Conservation (phyloP, 2,113 vertebrate species). For the Labeo catla region DNA sequence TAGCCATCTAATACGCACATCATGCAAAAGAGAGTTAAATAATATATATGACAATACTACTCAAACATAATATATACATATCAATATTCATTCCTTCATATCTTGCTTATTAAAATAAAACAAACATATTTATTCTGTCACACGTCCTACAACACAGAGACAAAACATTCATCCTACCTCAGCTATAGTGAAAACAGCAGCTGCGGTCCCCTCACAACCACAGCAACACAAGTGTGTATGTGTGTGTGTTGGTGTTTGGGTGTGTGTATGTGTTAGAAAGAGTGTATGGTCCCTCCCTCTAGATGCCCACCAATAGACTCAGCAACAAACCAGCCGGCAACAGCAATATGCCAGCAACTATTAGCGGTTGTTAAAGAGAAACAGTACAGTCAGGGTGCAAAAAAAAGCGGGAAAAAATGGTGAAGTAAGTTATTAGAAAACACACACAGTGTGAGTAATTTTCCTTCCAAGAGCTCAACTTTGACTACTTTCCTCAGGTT, state of each 20-base stretch:
- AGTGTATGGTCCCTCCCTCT: conserved; percentile 29
- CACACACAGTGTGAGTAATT: background rate
- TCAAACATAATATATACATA: background rate
- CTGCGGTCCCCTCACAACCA: conserved; percentile 43
- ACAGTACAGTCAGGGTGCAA: conserved; percentile 31
- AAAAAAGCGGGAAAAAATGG: background rate
- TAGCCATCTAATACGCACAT: background rate
- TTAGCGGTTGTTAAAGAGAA: conserved; percentile 37
- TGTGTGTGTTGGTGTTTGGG: conserved; percentile 28
- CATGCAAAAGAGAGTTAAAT: background rate
- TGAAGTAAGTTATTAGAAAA: background rate
- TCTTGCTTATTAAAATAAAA: background rate
- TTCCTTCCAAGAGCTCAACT: background rate
- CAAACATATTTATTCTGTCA: background rate
- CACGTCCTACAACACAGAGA: background rate
- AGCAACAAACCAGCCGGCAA: conserved; percentile 41
- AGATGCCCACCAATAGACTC: conserved; percentile 17
- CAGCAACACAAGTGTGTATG: conserved; percentile 39
- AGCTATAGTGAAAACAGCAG: conserved; percentile 59
- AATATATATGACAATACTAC: background rate
- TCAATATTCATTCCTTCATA: background rate
- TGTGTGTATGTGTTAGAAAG: conserved; percentile 7
- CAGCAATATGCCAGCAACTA: conserved; percentile 40
- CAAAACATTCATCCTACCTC: conserved; percentile 45
- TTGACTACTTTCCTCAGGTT: background rate